phyloP scores from a whole-genome alignment of 92 coral and sea anemone genomes.

The Diadumene lineata region DNA sequence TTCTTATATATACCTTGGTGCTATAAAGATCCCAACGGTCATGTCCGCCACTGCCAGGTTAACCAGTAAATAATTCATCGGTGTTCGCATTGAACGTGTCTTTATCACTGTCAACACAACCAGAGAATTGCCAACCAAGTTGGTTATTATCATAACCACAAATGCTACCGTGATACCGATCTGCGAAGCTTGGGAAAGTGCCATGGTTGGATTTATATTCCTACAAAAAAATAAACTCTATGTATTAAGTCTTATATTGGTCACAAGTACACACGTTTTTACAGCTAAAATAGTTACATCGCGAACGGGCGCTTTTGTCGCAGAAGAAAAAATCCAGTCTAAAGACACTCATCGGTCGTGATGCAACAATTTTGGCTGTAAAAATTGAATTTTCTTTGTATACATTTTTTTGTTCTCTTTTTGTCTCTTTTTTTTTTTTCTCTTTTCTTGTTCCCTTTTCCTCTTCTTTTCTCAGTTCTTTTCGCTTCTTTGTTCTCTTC shows the following conservation, averaged over 20 bases:
- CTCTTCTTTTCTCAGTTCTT: background rate
- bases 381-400: too few species aligned
- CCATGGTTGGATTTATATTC: background rate
- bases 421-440: too few species aligned
- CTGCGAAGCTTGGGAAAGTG: background rate
- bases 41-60: constrained; percentile 32
- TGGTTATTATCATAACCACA: constrained; percentile 21
- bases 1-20: constrained; percentile 31
- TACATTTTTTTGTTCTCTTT: background rate
- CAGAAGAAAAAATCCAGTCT: too few species aligned
- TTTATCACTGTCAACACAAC: constrained; percentile 19
- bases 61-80: constrained; percentile 30
- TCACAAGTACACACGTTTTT: too few species aligned
- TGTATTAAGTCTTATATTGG: too few species aligned
- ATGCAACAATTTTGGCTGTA: too few species aligned
- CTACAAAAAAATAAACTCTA: background rate
- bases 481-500: background rate
- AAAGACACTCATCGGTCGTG: too few species aligned
- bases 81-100: constrained; percentile 27
- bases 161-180: constrained; percentile 18
- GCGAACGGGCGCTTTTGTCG: too few species aligned
- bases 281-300: too few species aligned
- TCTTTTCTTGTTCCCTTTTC: background rate
- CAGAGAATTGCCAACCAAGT: constrained; percentile 15
- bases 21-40: constrained; percentile 21